A percentile compares a stretch with the other conserved stretches of the same genome.
Conservation (phyloP, 1,140 invertebrate genomes). For the Tenebrio molitor region DNA sequence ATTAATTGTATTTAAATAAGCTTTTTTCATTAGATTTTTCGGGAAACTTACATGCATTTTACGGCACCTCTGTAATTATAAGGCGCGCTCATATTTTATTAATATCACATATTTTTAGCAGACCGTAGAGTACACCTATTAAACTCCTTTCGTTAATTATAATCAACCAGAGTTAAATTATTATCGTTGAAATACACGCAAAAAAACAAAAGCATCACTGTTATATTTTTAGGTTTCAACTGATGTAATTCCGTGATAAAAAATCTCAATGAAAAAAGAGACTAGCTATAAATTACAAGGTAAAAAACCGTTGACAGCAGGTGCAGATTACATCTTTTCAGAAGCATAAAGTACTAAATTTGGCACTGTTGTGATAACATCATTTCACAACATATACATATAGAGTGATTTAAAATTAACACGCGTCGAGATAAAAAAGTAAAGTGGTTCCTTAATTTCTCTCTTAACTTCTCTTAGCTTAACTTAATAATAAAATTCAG, state of each 20-base stretch:
- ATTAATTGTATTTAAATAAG: constrained; percentile 46
- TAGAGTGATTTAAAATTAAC: no score
- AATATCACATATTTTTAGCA: neutral
- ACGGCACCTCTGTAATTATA: constrained; percentile 12
- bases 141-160: no score
- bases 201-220: no score
- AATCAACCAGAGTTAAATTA: no score
- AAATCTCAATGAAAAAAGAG: neutral
- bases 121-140: neutral
- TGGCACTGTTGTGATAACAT: neutral
- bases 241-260: neutral
- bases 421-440: neutral
- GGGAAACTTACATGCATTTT: neutral
- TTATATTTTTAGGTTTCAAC: neutral
- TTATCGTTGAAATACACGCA: no score
- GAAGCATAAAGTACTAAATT: constrained; percentile 3
- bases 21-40: constrained; percentile 10
- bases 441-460: no score
- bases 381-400: constrained; percentile 10
- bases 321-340: neutral
- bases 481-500: no score
- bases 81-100: constrained; percentile 12
- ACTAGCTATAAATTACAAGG: neutral
- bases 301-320: neutral
- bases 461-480: no score